A percentile compares a stretch with the other conserved stretches of the same genome.
Conservation (phyloP, 2,113 vertebrate species). For the Pseudolaguvia tuberculata region DNA sequence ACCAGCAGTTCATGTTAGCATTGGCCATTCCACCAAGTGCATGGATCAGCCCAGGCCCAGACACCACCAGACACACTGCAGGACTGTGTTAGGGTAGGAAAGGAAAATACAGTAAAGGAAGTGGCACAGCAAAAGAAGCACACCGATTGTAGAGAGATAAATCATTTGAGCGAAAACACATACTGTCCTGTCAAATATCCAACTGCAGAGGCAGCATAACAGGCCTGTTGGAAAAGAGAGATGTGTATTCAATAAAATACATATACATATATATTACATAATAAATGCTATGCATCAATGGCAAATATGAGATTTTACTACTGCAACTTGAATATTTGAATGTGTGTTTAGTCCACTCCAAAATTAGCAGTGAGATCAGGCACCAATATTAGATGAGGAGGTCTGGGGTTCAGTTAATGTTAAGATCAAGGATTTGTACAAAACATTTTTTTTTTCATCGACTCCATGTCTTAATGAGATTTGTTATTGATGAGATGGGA, state of each 20-base stretch:
- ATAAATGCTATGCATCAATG: not conserved
- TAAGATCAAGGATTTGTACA: no score
- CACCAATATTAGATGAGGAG: no score
- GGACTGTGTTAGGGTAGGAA: slow-evolving; percentile 68
- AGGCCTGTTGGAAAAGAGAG: slow-evolving; percentile 72
- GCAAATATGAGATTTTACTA: no score
- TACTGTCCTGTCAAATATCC: slow-evolving; percentile 94
- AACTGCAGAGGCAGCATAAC: slow-evolving; percentile 89
- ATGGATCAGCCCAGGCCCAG: slow-evolving; percentile 90
- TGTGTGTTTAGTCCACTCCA: no score
- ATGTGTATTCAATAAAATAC: slow-evolving; percentile 5
- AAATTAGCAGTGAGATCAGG: no score
- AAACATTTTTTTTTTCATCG: no score
- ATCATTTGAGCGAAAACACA: slow-evolving; percentile 8
- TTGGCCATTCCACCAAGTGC: slow-evolving; percentile 93
- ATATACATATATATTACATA: not conserved
- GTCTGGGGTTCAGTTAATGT: no score
- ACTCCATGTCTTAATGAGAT: no score
- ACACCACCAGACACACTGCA: slow-evolving; percentile 89
- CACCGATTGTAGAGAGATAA: not conserved
- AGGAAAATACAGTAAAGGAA: slow-evolving; percentile 8
- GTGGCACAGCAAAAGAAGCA: not conserved
- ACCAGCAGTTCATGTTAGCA: slow-evolving; percentile 93
- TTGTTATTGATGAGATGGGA: no score
- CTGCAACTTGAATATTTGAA: no score